Base-by-base conservation (phyloP, 2,888 invertebrate genomes). In the Cyclophora punctaria region DNA sequence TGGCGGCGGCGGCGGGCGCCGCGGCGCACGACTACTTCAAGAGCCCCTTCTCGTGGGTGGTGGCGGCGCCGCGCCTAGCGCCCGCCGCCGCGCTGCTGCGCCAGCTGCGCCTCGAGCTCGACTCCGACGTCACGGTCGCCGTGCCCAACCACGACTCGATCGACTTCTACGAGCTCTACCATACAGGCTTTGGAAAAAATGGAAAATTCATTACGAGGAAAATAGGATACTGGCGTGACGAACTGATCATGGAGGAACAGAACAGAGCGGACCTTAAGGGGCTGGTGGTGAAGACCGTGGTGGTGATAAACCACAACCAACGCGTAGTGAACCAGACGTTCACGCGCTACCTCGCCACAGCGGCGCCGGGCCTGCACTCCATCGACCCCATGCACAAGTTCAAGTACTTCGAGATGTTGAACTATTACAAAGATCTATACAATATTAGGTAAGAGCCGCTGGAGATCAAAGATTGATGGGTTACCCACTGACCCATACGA, bases 311-410 rank as follows among this genome's bases (percentile, higher is more conserved):
- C 0, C 43, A 59, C 35, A 45, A 51, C 3, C 70, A 75, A 4
- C 71, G 83, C 52, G 73, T 87, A 47, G 70, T 76, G 43, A 71
- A 87, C 34, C 65, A 75, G 66, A 80, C 80, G 3, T 77, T 91
- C 56, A 77, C 89, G 52, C 73, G 90, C 48, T 93, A 91, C 63
- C 60, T 73, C 53, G 68, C 69, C 7, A 71, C 91, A 44, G 81
- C 78, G 20, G 80, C 80, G 45, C 87, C 89, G 3, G 79, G 79
- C 34, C 82, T 90, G 49, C 78, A 82, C 40, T 87, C 90, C 64
- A 79, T 90, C 35, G 92, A 93, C 74, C 90, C 91, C 0, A 84
- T 92, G 82, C 90, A 92, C 71, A 90, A 92, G 60, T 89, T 91
- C 64, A 92, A 93, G 71, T 92, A 88, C 68, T 90, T 87, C 53